phyloP scores from a whole-genome alignment of 2,113 vertebrate species.

The Riparia riparia region DNA sequence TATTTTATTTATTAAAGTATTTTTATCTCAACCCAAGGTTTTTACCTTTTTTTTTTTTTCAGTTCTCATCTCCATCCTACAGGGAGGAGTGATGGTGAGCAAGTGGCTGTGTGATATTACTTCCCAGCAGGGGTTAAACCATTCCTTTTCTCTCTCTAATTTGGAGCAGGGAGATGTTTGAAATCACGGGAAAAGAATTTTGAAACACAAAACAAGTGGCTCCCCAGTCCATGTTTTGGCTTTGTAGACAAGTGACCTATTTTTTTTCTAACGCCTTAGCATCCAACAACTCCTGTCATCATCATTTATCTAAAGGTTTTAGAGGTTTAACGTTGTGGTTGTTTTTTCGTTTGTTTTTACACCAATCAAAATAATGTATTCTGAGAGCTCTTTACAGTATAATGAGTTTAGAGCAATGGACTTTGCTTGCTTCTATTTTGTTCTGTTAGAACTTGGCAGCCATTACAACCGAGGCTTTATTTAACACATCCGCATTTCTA shows the following conservation, averaged over 20 bases:
- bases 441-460: conserved; percentile 62
- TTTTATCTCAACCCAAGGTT: not conserved
- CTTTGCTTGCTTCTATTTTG: not conserved
- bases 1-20: not conserved
- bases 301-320: conserved; percentile 37
- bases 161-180: not conserved
- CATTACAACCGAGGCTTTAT: conserved; percentile 47
- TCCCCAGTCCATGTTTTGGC: not conserved
- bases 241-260: not conserved
- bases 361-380: conserved; percentile 57
- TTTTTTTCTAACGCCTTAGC: not conserved
- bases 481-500: conserved; percentile 33
- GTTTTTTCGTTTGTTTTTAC: conserved; percentile 17
- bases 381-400: conserved; percentile 28
- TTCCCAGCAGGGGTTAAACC: not conserved
- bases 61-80: not conserved
- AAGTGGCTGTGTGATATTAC: not conserved
- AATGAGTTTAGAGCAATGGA: conserved; percentile 47
- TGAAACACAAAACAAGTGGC: not conserved
- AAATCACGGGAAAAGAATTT: not conserved
- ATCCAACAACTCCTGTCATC: not conserved
- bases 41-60: not conserved
- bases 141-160: not conserved
- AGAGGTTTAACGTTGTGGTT: conserved; percentile 10
- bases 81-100: not conserved